Evolutionary conservation across 2,113 vertebrate species (phyloP).

Genomic region (Bambusicola thoracicus): DNA sequence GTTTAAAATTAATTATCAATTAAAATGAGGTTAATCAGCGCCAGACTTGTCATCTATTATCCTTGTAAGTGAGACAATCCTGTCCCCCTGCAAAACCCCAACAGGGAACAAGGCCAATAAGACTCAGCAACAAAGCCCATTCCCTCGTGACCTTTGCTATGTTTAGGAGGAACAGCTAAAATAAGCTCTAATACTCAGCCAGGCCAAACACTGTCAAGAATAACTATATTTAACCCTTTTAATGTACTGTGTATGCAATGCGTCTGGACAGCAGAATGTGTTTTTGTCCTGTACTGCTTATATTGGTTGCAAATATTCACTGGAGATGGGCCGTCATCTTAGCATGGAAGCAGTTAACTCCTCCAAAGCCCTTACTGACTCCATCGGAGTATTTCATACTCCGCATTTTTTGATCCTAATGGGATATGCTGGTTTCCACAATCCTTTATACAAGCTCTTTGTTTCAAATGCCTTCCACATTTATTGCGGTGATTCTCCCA

Average conservation of each 20-base stretch:
- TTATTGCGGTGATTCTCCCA: neutral
- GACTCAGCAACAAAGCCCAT: slow-evolving; percentile 46
- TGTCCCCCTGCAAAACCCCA: slow-evolving; percentile 23
- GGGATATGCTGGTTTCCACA: neutral
- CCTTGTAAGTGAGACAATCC: slow-evolving; percentile 66
- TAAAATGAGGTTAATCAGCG: slow-evolving; percentile 80
- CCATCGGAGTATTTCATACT: neutral
- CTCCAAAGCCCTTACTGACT: neutral
- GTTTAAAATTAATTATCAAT: slow-evolving; percentile 82
- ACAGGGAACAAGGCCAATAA: slow-evolving; percentile 43
- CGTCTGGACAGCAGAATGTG: neutral
- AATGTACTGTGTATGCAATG: neutral
- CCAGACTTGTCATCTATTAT: slow-evolving; percentile 72
- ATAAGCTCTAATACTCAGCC: slow-evolving; percentile 66
- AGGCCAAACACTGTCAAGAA: slow-evolving; percentile 51
- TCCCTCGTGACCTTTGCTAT: slow-evolving; percentile 63
- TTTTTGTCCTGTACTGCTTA: neutral
- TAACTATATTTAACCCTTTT: slow-evolving; percentile 54
- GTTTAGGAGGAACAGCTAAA: slow-evolving; percentile 72
- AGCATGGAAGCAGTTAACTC: neutral
- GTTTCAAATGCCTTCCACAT: neutral
- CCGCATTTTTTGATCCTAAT: neutral
- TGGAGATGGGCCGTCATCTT: neutral
- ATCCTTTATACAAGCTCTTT: neutral
- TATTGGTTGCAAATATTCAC: neutral